Base-by-base conservation (phyloP, 2,888 invertebrate species). In the Pristionchus japonicus region DNA sequence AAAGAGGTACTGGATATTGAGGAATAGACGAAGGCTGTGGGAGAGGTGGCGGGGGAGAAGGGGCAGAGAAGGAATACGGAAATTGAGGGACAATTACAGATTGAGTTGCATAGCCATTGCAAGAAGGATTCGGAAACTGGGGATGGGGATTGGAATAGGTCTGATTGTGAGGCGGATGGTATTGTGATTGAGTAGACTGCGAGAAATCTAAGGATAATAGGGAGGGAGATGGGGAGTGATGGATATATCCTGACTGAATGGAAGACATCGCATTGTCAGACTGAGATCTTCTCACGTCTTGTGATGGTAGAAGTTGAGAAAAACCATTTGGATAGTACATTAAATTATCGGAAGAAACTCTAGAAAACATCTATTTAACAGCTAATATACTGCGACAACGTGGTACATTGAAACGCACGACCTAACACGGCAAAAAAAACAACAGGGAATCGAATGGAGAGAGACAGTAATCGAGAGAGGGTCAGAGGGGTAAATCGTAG, bases 221-320 rank as follows among this genome's bases (percentile, higher is more conserved):
- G 97, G 97, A 98, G 97, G 77, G 40, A 43, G 77, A 77, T 9
- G 77, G 47, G 31, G 74, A 37, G 17, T 23, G 11, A 7, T 61
- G 23, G 6, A n/a, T 27, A 27, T 61, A 61, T 61, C 61, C 61
- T n/a, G n/a, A 34, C 13, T 67, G 43, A n/a, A 20, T 40, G 4
- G 40, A 43, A n/a, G 40, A n/a, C n/a, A 40, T 37, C 23, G n/a
- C 40, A 27, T 43, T 40, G 23, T 23, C n/a, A 43, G 49, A 47
- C 15, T 49, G 49, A 27, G 47, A 17, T 17, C 49, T 17, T 15
- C 31, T 82, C 27, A n/a, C 31, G 31, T 47, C 49, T 31, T 82
- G 82, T 27, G 82, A 82, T 9, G 77, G 43, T 15, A 43, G n/a
- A 47, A 4, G 11, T 49, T 20, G 3, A n/a, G 43, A 77, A n/a